Evolutionary conservation across 1,140 invertebrate species (phyloP).

Genomic region (Drosophila sp.): DNA sequence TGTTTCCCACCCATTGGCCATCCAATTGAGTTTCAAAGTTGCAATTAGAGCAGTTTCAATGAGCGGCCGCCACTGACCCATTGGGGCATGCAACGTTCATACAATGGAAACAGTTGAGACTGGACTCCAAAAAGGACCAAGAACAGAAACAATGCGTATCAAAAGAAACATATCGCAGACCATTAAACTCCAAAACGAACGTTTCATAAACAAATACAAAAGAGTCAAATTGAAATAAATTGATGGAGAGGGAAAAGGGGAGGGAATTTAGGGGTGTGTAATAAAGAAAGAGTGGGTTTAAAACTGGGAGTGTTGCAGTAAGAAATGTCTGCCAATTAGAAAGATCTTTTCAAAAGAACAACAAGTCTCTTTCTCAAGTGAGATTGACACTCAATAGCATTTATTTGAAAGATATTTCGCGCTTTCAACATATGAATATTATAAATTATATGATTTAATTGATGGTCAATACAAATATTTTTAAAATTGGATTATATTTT

Average conservation of each 20-base stretch:
- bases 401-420: no score
- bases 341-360: not conserved
- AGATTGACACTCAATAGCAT: no score
- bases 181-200: constrained; percentile 62
- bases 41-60: constrained; percentile 78
- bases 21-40: constrained; percentile 82
- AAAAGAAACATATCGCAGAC: constrained; percentile 80
- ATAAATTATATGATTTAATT: no score
- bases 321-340: not conserved
- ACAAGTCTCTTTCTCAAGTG: not conserved
- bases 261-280: not conserved
- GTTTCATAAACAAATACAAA: constrained; percentile 23
- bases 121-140: constrained; percentile 19
- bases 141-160: constrained; percentile 67
- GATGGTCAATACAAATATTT: no score
- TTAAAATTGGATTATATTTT: no score
- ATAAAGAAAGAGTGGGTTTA: not conserved
- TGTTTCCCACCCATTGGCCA: constrained; percentile 31
- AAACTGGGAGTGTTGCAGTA: no score
- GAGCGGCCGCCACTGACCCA: constrained; percentile 51
- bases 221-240: constrained; percentile 12
- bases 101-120: constrained; percentile 78
- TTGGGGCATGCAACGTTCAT: constrained; percentile 22
- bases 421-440: no score
- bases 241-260: not conserved